Percentiles rank a stretch among this genome's conserved stretches.
Evolutionary conservation across 2,113 vertebrate species (phyloP).

Genomic region (Balaeniceps rex): DNA sequence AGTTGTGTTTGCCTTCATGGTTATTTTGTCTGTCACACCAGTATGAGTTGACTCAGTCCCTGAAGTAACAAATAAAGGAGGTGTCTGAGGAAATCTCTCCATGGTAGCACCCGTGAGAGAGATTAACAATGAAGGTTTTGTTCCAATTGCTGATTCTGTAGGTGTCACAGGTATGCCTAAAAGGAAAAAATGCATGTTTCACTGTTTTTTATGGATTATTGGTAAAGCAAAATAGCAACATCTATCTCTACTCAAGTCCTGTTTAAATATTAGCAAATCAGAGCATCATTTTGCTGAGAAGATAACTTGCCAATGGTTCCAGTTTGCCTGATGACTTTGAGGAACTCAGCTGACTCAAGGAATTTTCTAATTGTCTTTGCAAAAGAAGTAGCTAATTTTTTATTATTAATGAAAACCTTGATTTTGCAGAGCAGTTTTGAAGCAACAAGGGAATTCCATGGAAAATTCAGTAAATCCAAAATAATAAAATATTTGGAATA

Average conservation of each 20-base stretch:
- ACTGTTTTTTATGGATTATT: not conserved
- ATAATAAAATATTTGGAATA: not conserved
- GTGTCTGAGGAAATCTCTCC: not conserved
- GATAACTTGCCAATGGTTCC: not conserved
- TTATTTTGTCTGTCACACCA: not conserved
- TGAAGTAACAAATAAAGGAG: not conserved
- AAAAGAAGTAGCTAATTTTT: not conserved
- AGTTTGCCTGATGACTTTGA: not conserved
- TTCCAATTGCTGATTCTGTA: slow-evolving; percentile 68
- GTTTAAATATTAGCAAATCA: not conserved
- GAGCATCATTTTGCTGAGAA: not conserved
- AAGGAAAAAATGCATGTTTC: slow-evolving; percentile 15
- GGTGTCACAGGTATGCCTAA: slow-evolving; percentile 77
- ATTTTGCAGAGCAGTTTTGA: not conserved
- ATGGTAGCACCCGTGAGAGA: not conserved
- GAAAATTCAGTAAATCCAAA: not conserved
- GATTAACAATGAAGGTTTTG: not conserved
- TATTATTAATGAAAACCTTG: not conserved
- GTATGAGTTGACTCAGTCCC: not conserved
- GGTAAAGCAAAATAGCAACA: not conserved
- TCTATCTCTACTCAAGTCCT: not conserved
- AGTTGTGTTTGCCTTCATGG: not conserved
- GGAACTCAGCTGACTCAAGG: not conserved
- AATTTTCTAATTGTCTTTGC: not conserved
- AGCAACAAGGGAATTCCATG: not conserved